Evolutionary conservation across 37 sponge, comb jelly and placozoan genomes (phyloP), one percentile per base, ranked within the genome.

Genomic region (Bolinopsis microptera): DNA sequence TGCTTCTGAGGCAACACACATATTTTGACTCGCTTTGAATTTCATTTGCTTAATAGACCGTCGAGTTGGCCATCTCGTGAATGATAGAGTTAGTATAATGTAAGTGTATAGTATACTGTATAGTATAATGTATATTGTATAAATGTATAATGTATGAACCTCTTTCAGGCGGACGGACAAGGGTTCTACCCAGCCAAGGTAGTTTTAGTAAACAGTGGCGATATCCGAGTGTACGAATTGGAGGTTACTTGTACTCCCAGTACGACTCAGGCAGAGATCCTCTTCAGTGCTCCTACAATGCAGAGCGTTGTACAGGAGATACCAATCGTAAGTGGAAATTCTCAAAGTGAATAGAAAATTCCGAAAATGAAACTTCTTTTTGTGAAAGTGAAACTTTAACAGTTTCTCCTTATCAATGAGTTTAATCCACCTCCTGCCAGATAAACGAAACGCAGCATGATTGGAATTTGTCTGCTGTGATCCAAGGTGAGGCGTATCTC

Each of bases 241-340:
- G 97, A 97, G 95, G 69, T 90, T 2, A 96, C 95, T 2, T 95
- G 94, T 30, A 69, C 94, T 38, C 93, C 93, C 22, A 76, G 68
- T 38, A 92, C 83, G 2, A 92, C 83, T 2, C 69, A 67, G 1
- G 94, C 95, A 32, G 93, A 95, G 40, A 83, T 97, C 31, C 95
- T 96, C 92, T 95, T 97, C 61, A 94, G 48, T 34, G 95, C 95
- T 13, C 93, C 94, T 21, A 95, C 97, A 8, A 76, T 94, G 74
- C 95, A 94, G 68, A 93, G 94, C 13, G 75, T 97, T 23, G 94
- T 94, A 0, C 97, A 97, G 93, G 92, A 95, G 9, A 96, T 97
- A 34, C 97, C 97, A 30, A 31, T 97, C 38, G 96, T 97, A 70
- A 95, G 95, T 90, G 69, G 25, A 74, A 75, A 76, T n/a, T 25